These are phyloP conservation scores for Macrobrachium nipponense DNA, from an alignment of 1,140 invertebrate genomes.

Conservation along the genomic window DNA sequence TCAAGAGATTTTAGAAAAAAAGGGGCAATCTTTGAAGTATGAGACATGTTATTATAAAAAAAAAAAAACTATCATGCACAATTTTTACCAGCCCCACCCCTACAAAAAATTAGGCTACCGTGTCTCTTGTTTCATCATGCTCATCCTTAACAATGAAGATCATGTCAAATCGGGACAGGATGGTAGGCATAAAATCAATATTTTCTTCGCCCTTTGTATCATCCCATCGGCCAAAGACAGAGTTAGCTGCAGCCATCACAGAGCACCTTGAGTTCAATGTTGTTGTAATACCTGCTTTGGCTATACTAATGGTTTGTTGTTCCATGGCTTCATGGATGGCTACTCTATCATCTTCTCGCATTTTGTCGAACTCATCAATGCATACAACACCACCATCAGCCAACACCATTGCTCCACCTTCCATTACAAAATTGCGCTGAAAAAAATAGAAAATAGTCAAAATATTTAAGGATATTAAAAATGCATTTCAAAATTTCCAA, in stretches of 20 bases:
- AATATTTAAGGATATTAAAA: neutral
- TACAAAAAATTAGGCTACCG: constrained; percentile 72
- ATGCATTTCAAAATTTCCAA: neutral
- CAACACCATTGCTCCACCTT: constrained; percentile 99
- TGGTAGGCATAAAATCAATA: constrained; percentile 99
- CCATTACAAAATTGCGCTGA: constrained; percentile 97
- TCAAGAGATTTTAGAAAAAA: too few relatives aligned
- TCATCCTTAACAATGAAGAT: constrained; percentile 99
- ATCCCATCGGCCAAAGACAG: constrained; percentile 98
- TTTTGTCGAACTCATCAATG: constrained; percentile 99
- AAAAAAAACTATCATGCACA: too few relatives aligned
- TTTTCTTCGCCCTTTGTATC: constrained; percentile 98
- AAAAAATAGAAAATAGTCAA: constrained; percentile 53
- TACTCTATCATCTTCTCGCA: constrained; percentile 98
- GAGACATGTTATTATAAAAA: too few relatives aligned
- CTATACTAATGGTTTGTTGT: constrained; percentile 99
- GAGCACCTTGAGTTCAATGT: constrained; percentile 98
- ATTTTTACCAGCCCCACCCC: neutral
- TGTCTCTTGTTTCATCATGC: constrained; percentile 89
- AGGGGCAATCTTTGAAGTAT: too few relatives aligned
- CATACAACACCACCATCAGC: constrained; percentile 99
- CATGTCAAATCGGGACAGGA: constrained; percentile 99
- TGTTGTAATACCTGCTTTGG: constrained; percentile 99
- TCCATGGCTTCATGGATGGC: constrained; percentile 99
- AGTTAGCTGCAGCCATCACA: constrained; percentile 98